These are phyloP conservation scores for Eidolon helvum DNA, from an alignment of 2,113 vertebrate genomes.

Conservation along the genomic window DNA sequence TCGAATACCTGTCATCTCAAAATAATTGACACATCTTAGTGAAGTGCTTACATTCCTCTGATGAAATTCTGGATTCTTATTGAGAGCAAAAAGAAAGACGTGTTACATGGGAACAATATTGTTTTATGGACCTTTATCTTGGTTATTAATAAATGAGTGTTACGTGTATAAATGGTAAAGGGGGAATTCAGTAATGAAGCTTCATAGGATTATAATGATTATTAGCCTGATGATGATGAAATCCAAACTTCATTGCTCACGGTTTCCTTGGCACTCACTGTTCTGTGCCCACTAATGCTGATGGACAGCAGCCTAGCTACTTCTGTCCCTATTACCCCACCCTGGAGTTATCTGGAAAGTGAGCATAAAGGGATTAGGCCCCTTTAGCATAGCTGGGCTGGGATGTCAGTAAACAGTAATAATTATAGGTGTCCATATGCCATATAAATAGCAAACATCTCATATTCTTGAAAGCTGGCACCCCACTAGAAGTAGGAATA, in stretches of 20 bases:
- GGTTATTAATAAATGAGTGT: slow-evolving; percentile 68
- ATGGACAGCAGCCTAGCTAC: background rate
- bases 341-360: background rate
- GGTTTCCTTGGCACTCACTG: background rate
- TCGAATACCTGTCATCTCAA: slow-evolving; percentile 66
- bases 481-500: background rate
- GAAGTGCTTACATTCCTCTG: slow-evolving; percentile 43
- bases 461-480: background rate
- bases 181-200: slow-evolving; percentile 65
- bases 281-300: background rate
- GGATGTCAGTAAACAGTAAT: background rate
- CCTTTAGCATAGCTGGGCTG: background rate
- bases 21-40: slow-evolving; percentile 70
- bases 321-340: background rate
- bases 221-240: slow-evolving; percentile 47
- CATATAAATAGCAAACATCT: background rate
- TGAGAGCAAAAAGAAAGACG: slow-evolving; percentile 42
- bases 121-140: slow-evolving; percentile 73
- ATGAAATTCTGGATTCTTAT: slow-evolving; percentile 63
- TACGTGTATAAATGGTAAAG: slow-evolving; percentile 35
- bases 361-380: background rate
- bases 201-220: slow-evolving; percentile 65
- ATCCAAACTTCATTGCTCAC: background rate
- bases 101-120: slow-evolving; percentile 69
- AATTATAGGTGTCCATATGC: background rate